These are phyloP conservation scores for Musca vetustissima DNA, from an alignment of 1,140 invertebrate species.

Conservation along the genomic window DNA sequence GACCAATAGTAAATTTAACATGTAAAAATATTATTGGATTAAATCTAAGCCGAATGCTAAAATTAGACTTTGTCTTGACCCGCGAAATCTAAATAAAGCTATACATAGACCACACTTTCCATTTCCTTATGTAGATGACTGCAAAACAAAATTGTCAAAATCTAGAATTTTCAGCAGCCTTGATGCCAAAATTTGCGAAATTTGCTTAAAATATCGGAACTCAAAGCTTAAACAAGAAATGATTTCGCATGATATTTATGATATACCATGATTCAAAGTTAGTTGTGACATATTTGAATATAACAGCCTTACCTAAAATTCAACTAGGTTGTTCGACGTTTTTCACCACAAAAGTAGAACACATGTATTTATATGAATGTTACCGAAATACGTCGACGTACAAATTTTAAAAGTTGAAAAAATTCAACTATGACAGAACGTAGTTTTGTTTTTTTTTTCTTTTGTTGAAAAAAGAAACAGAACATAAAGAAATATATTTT, in stretches of 20 bases:
- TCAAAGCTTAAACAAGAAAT: slow-evolving; percentile 24
- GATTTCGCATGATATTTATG: too few relatives aligned
- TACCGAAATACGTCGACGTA: too few relatives aligned
- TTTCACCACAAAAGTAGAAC: too few relatives aligned
- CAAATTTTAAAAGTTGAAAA: too few relatives aligned
- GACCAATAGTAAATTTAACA: slow-evolving; percentile 25
- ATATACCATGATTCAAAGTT: slow-evolving; percentile 24
- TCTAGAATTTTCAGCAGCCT: slow-evolving; percentile 51
- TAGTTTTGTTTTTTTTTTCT: too few relatives aligned
- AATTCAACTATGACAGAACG: too few relatives aligned
- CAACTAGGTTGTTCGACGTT: too few relatives aligned
- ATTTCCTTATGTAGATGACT: slow-evolving; percentile 54
- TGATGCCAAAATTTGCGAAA: slow-evolving; percentile 54
- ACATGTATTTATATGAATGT: too few relatives aligned
- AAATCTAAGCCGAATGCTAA: slow-evolving; percentile 43
- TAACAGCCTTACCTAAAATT: too few relatives aligned
- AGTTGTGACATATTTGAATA: slow-evolving; percentile 41
- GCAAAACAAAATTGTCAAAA: slow-evolving; percentile 44
- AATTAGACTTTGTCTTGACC: slow-evolving; percentile 56
- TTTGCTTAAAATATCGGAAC: slow-evolving; percentile 19
- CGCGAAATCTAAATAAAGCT: slow-evolving; percentile 55
- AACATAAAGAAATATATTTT: too few relatives aligned
- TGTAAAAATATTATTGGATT: slow-evolving; percentile 27
- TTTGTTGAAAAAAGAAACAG: too few relatives aligned
- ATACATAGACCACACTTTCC: slow-evolving; percentile 53